These are phyloP conservation scores for Gadopsis bispinosus DNA, from an alignment of 2,797 vertebrate genomes.

Conservation along the genomic window DNA sequence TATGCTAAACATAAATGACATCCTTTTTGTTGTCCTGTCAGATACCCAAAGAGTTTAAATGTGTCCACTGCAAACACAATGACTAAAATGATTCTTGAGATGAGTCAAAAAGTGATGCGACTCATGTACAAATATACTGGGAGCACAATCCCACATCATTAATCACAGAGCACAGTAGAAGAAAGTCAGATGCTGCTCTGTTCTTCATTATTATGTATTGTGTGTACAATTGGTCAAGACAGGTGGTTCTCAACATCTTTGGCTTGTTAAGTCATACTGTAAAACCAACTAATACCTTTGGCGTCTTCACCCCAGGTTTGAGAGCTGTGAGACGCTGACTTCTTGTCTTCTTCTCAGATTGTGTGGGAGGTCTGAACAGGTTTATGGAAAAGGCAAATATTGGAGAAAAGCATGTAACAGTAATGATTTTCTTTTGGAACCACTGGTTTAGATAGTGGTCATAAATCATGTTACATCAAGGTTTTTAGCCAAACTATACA, in stretches of 20 bases:
- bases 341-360: neutral
- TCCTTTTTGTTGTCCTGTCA: neutral
- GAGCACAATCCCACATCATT: neutral
- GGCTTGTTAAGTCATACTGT: neutral
- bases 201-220: neutral
- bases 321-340: neutral
- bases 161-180: neutral
- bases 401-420: neutral
- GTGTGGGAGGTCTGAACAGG: neutral
- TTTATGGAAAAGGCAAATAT: neutral
- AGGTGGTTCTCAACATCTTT: neutral
- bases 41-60: neutral
- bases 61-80: neutral
- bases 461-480: neutral
- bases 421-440: neutral
- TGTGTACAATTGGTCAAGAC: neutral
- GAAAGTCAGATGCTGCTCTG: neutral
- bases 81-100: constrained; percentile 1
- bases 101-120: neutral
- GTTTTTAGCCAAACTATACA: neutral
- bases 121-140: neutral
- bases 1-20: neutral
- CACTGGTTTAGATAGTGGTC: neutral
- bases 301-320: neutral
- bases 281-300: neutral